Base-by-base conservation (phyloP, 2,797 vertebrate genomes). In the Scleropages formosus region DNA sequence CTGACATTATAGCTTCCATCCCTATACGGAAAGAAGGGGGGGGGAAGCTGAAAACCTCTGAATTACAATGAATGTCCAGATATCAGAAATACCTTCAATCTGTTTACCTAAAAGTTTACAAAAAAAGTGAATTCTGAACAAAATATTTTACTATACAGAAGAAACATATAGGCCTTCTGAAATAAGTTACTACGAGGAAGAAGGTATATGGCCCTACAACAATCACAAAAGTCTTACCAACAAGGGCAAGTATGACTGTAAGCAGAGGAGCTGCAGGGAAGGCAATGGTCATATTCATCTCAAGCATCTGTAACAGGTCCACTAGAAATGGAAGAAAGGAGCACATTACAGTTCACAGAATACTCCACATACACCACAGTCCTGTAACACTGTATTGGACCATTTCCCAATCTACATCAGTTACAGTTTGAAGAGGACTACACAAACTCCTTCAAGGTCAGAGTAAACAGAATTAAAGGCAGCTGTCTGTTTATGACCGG, bases 201-300 rank as follows among this genome's bases (percentile, higher is more conserved):
- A n/a, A n/a, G n/a, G n/a, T n/a, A n/a, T n/a, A n/a, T n/a, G n/a
- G n/a, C n/a, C n/a, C n/a, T n/a, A n/a, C n/a, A n/a, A n/a, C n/a
- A n/a, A n/a, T n/a, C n/a, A n/a, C n/a, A n/a, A 16, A 2, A 27
- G 72, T 83, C 96, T 92, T 91, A 98, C 97, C 96, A 0, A 98
- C 97, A 0, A 99, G 94, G 27, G 96, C 97, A 84, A 98, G 90
- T 80, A 98, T 99, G 86, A 99, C 97, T 0, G 97, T 99, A 82
- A 99, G 95, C 79, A 99, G 88, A 27, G 97, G 96, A 67, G 97
- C 96, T 3, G 97, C 97, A 0, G 97, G 97, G 87, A 99, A 98
- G 0, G 96, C 97, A 59, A 98, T 97, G 63, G 96, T 97, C 96
- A 99, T 96, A 88, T 99, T 99, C 97, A 99, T 98, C 87, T 99